These are phyloP conservation scores for Tenebrio molitor DNA, from an alignment of 1,140 invertebrate genomes.

Conservation along the genomic window DNA sequence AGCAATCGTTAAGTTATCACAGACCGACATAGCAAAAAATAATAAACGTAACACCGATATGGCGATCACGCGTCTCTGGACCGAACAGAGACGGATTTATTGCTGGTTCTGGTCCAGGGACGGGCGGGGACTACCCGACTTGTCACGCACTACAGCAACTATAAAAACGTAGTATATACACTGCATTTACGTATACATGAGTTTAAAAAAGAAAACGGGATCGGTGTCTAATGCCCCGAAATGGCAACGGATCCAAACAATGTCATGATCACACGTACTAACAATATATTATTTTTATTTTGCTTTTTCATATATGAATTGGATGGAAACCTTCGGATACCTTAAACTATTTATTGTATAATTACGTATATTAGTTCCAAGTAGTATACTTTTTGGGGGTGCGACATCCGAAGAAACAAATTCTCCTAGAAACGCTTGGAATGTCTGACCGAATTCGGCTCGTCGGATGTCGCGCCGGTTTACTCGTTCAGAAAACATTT, in stretches of 20 bases:
- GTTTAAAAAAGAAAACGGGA: constrained; percentile 38
- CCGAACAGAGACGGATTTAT: neutral
- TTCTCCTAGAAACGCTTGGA: constrained; percentile 13
- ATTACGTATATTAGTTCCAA: constrained; percentile 66
- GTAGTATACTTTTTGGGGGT: constrained; percentile 62
- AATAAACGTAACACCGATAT: constrained; percentile 54
- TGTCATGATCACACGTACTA: constrained; percentile 48
- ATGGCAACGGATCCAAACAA: neutral
- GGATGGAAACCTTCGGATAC: constrained; percentile 60
- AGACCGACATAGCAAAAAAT: constrained; percentile 64
- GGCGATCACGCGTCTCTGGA: constrained; percentile 13
- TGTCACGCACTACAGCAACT: constrained; percentile 56
- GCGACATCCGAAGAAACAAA: constrained; percentile 46
- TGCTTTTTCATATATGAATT: constrained; percentile 50
- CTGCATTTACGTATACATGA: constrained; percentile 58
- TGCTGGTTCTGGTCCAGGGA: constrained; percentile 23
- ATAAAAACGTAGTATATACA: constrained; percentile 58
- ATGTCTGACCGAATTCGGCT: constrained; percentile 20
- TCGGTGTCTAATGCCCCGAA: constrained; percentile 33
- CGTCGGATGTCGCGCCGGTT: constrained; percentile 9
- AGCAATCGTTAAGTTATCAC: constrained; percentile 63
- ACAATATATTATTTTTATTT: constrained; percentile 50
- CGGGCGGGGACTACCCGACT: neutral
- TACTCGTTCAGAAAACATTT: constrained; percentile 5
- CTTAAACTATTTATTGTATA: constrained; percentile 64